Evolutionary conservation across 2,888 invertebrate species (phyloP), one percentile per base, ranked within the genome.

Genomic region (Chymomyza procnemis): DNA sequence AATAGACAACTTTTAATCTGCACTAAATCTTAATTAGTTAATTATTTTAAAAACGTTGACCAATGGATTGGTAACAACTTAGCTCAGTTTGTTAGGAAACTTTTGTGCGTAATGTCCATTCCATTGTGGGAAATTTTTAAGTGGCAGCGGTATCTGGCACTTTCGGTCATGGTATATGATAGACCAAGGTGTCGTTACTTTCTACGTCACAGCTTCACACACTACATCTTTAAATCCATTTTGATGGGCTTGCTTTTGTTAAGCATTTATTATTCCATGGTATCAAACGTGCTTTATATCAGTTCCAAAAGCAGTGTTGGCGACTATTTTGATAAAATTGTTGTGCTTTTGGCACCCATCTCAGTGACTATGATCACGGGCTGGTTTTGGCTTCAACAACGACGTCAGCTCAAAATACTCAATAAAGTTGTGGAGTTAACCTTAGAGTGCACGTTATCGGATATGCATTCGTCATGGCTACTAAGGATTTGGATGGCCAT

Each of bases 141-240:
- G n/a, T 57, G 16, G 21, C 63, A 63, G 47, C 63, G 63, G 5
- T 18, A 19, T 19, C 63, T 63, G 16, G 56, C 46, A 19, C 26
- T 63, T 1, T 18, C 9, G 2, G 12, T 30, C 30, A 48, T 56
- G 4, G 63, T 9, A 12, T 41, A 41, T 12, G 34, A 41, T 41
- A n/a, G 2, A 14, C 22, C 48, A 12, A 5, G 12, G 3, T 30
- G 47, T 5, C 14, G 30, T 19, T 63, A 48, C 22, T 3, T 6
- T 4, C 18, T 30, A 14, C n/a, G 47, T 26, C 48, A 41, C 18
- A 57, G 30, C 14, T 47, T 47, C 47, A 18, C 12, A 30, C 41
- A 30, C n/a, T 56, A 48, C 12, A 47, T 12, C 5, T 1, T 18
- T 14, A 26, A 56, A 1, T 47, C 14, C 22, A n/a, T 63, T 9